phyloP scores from a whole-genome alignment of 2,113 vertebrate species.

The Poeciliopsis retropinna region DNA sequence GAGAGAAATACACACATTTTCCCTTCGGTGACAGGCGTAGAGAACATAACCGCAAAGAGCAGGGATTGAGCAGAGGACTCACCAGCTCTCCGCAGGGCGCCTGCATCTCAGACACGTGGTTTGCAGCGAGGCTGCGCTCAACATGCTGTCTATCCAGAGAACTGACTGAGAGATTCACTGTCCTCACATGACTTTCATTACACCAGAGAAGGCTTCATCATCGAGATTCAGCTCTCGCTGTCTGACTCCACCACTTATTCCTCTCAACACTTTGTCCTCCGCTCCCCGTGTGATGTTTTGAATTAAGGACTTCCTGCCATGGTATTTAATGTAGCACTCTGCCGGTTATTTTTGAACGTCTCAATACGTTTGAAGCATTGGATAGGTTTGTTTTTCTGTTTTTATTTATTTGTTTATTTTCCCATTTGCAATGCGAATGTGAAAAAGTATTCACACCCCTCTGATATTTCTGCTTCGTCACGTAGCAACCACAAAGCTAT shows the following conservation, averaged over 20 bases:
- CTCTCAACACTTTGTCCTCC: slow-evolving; percentile 19
- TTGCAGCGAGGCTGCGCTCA: slow-evolving; percentile 7
- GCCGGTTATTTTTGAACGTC: background rate
- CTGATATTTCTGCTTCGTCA: no score
- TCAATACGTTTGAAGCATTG: background rate
- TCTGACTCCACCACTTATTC: background rate
- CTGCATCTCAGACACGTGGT: slow-evolving; percentile 29
- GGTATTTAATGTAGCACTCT: background rate
- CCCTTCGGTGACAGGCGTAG: background rate
- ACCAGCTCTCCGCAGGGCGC: background rate
- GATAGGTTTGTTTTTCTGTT: no score
- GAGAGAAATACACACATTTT: background rate
- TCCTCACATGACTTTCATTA: slow-evolving; percentile 31
- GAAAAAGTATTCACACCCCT: no score
- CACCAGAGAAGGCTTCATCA: slow-evolving; percentile 11
- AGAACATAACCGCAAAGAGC: slow-evolving; percentile 1
- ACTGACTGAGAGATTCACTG: background rate
- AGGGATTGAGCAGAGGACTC: background rate
- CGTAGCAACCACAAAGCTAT: no score
- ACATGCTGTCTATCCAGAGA: background rate
- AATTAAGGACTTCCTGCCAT: background rate
- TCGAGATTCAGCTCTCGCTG: background rate
- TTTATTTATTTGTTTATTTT: no score
- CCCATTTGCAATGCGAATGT: background rate
- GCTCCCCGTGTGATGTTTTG: background rate